Conservation (phyloP, 2,888 invertebrate genomes). For the Macrophya alboannulata region DNA sequence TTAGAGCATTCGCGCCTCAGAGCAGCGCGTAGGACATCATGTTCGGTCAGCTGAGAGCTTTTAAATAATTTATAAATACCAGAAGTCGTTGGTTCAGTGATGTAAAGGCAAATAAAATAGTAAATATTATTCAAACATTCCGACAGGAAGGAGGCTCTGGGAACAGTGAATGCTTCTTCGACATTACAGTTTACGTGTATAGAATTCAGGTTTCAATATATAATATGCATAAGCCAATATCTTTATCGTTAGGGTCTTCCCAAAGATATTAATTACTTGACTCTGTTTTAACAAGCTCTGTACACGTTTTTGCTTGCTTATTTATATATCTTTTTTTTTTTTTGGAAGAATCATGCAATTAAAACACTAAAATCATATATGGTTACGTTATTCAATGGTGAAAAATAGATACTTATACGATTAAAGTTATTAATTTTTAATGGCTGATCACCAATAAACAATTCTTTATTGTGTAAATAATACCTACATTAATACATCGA, state of each 20-base stretch:
- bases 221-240: constrained; percentile 60
- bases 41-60: constrained; percentile 65
- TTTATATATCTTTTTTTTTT: background rate
- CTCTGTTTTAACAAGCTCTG: constrained; percentile 33
- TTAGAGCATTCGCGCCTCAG: constrained; percentile 69
- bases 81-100: constrained; percentile 64
- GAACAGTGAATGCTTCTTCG: constrained; percentile 70
- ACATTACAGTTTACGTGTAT: constrained; percentile 69
- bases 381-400: background rate
- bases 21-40: constrained; percentile 64
- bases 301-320: constrained; percentile 24
- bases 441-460: background rate
- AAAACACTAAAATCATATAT: background rate
- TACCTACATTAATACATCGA: constrained; percentile 3
- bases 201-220: constrained; percentile 75
- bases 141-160: constrained; percentile 69
- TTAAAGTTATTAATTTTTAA: background rate
- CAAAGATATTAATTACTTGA: constrained; percentile 64
- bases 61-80: constrained; percentile 65
- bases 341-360: background rate
- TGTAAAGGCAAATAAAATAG: constrained; percentile 66
- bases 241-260: constrained; percentile 76
- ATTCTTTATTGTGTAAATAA: constrained; percentile 38
- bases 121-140: constrained; percentile 74
- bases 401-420: background rate